Base-by-base conservation (phyloP, 2,888 invertebrate genomes). In the Microctonus hyperodae region DNA sequence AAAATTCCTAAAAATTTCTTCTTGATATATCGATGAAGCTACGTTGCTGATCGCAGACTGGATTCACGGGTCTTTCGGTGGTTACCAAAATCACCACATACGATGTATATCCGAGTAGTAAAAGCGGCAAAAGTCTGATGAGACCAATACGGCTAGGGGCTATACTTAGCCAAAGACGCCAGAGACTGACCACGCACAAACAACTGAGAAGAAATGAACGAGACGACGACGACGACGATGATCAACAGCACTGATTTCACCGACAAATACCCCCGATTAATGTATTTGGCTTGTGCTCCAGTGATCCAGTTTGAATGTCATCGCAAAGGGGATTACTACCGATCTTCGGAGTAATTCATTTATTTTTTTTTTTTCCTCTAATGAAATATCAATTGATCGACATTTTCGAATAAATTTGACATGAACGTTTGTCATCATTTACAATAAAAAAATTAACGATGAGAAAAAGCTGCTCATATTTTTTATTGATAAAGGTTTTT, bases 81-180 rank as follows among this genome's bases (percentile, higher is more conserved):
- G 73, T 74, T 73, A 67, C 69, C 55, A 70, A 69, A 70, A 70
- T 67, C 70, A 57, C 65, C 48, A n/a, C n/a, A n/a, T n/a, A n/a
- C n/a, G n/a, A n/a, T n/a, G n/a, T n/a, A n/a, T 31, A 25, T 20
- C 48, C 25, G 40, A 44, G 23, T 22, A 37, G 37, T 58, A 40
- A 37, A 37, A 37, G n/a, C 37, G n/a, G 60, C 64, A 53, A 60
- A 65, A 62, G 68, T 62, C 55, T 62, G 69, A 72, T 72, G 73
- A 74, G 76, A 78, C 80, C 79, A 80, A 81, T 79, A 80, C 79
- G 81, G 82, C 79, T 76, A 79, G 78, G 76, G 5, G 80, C 82
- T 83, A 83, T 79, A 83, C 83, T 83, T 82, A 83, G 83, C 78
- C 77, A 75, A 72, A 74, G 76, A 78, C 76, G 75, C 77, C 73